These are phyloP conservation scores for Dorcus hopei DNA, from an alignment of 2,888 invertebrate genomes.

Conservation along the genomic window DNA sequence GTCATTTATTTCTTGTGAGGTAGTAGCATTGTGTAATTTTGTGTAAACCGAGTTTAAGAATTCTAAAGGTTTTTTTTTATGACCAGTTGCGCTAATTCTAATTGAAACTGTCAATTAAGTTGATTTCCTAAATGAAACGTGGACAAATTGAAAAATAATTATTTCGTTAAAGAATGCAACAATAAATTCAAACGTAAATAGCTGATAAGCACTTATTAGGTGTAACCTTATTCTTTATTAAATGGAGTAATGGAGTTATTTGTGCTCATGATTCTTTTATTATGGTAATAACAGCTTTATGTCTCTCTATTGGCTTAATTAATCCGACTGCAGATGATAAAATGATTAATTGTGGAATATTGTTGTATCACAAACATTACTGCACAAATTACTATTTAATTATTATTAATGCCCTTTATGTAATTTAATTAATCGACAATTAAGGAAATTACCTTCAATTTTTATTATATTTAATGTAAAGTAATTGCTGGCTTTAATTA, in stretches of 20 bases:
- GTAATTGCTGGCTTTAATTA: constrained; percentile 20
- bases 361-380: constrained; percentile 29
- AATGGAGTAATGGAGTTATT: constrained; percentile 18
- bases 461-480: constrained; percentile 24
- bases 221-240: constrained; percentile 14
- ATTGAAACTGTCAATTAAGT: no score
- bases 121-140: no score
- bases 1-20: no score
- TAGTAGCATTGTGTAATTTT: no score
- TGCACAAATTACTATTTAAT: constrained; percentile 36
- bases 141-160: no score
- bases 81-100: neutral
- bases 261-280: constrained; percentile 29
- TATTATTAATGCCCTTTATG: constrained; percentile 37
- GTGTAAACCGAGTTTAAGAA: no score
- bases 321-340: constrained; percentile 36
- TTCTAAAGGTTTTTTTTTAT: neutral
- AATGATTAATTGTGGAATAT: constrained; percentile 33
- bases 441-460: constrained; percentile 44
- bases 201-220: constrained; percentile 6
- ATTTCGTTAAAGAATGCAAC: neutral
- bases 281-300: constrained; percentile 33
- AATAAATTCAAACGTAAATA: constrained; percentile 1
- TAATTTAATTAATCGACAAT: constrained; percentile 43
- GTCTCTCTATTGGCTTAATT: constrained; percentile 39